Evolutionary conservation across 1,140 invertebrate species (phyloP), one percentile per base, ranked within the genome.

Genomic region (Hylaeus anthracinus): DNA sequence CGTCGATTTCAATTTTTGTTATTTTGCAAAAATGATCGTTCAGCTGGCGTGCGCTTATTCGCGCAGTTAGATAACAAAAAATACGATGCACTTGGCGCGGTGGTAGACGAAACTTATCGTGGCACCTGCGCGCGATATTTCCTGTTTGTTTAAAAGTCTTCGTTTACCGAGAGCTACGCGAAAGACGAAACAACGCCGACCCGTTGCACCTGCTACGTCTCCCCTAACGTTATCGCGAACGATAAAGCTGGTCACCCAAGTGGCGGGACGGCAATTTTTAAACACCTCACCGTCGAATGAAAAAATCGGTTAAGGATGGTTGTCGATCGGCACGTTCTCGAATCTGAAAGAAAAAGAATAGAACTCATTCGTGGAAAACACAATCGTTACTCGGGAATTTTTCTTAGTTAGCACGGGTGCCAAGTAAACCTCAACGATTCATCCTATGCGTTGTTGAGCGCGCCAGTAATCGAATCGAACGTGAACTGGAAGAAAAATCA

Each of bases 1-100:
- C 96, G 96, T 96, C 96, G 96, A 5, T 10, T 0, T 26, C 26
- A 26, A 26, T 26, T 26, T 26, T 26, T 26, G 26, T 26, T 26
- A 26, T 26, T 26, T 26, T 26, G 26, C 26, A 26, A 26, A 26
- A 26, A 26, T 26, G 26, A 26, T 26, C 26, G 26, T 26, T 26
- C 26, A 26, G 26, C 26, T 26, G 26, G 26, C 26, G 26, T 26
- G 26, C 26, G 5, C 45, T 3, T 48, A 48, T 48, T 48, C 45
- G 5, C 45, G 5, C 8, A 48, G 8, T 6, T 51, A 9, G 6
- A 51, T 9, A 10, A 9, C 6, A 51, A 51, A 51, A 8, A 10
- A 10, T 51, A 9, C 10, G 6, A 10, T 51, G 9, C 10, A 51
- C 9, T 9, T 0, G n/a, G 45, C 3, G 48, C 14, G 12, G 8